These are phyloP conservation scores for Lasioglossum albipes DNA, from an alignment of 1,140 invertebrate genomes.

Conservation along the genomic window DNA sequence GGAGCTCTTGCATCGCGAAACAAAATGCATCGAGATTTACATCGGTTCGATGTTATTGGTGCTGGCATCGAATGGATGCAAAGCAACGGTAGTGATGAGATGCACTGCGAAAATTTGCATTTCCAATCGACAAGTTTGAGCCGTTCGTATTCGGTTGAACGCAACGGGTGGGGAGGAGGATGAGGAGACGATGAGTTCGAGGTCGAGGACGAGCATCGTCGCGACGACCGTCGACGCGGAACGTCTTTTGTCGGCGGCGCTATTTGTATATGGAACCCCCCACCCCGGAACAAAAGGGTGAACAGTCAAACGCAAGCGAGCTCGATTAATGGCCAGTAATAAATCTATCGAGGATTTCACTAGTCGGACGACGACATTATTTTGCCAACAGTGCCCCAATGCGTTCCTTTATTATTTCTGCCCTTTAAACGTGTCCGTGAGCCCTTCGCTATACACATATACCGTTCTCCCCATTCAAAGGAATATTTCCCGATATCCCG, in stretches of 20 bases:
- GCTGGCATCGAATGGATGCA: neutral
- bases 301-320: slow-evolving; percentile 29
- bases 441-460: neutral
- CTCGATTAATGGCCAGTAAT: slow-evolving; percentile 36
- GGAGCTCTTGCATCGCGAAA: neutral
- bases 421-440: slow-evolving; percentile 9
- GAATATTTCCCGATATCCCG: slow-evolving; percentile 21
- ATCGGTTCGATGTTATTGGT: neutral
- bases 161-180: no score
- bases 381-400: slow-evolving; percentile 13
- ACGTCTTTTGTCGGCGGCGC: slow-evolving; percentile 38
- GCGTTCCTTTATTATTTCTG: slow-evolving; percentile 48
- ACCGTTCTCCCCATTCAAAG: neutral
- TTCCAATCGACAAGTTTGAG: slow-evolving; percentile 16
- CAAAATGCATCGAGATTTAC: neutral
- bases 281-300: slow-evolving; percentile 15
- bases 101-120: slow-evolving; percentile 3
- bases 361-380: slow-evolving; percentile 19
- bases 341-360: slow-evolving; percentile 45
- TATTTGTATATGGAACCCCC: slow-evolving; percentile 4
- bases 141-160: neutral
- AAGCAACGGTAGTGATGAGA: neutral
- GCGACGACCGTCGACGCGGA: neutral
- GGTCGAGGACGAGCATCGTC: no score
- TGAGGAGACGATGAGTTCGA: no score